Percentiles rank a stretch among this genome's conserved stretches.
These are phyloP conservation scores for Thaleichthys pacificus DNA, from an alignment of 2,797 vertebrate species.

Conservation along the genomic window DNA sequence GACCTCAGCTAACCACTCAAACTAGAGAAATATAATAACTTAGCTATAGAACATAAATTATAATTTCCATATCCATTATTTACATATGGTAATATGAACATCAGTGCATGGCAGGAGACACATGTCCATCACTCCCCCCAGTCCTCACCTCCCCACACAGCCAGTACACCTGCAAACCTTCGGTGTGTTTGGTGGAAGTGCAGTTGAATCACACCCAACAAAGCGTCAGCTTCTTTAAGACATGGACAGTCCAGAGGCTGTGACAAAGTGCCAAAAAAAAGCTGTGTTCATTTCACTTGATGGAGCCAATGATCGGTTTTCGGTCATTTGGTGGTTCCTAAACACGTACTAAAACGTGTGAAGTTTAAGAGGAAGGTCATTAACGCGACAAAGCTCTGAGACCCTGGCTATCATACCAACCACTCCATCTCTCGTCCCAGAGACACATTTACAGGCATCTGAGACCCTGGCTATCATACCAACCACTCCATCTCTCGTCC, in stretches of 20 bases:
- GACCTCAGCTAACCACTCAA: slow-evolving; percentile 28
- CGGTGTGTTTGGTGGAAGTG: not conserved
- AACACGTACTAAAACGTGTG: too few relatives aligned
- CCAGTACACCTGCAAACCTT: not conserved
- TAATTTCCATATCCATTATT: slow-evolving; percentile 61
- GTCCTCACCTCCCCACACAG: not conserved
- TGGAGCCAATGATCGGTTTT: not conserved
- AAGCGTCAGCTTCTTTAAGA: slow-evolving; percentile 6
- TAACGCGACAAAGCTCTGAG: not conserved
- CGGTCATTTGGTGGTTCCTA: not conserved
- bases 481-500: not conserved
- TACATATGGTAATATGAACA: slow-evolving; percentile 59
- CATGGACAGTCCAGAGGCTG: slow-evolving; percentile 7
- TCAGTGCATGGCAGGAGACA: slow-evolving; percentile 63
- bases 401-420: not conserved
- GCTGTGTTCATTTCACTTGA: not conserved
- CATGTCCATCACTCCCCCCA: slow-evolving; percentile 13
- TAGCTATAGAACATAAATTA: slow-evolving; percentile 65
- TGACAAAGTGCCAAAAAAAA: slow-evolving; percentile 34
- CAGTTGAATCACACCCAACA: slow-evolving; percentile 4
- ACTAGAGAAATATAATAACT: slow-evolving; percentile 61
- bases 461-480: not conserved
- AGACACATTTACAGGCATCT: too few relatives aligned
- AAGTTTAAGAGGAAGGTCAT: not conserved
- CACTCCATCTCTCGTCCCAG: too few relatives aligned